A percentile compares a stretch with the other conserved stretches of the same genome.
phyloP scores from a whole-genome alignment of 2,797 vertebrate genomes.

The Cryptoblepharus egeriae region DNA sequence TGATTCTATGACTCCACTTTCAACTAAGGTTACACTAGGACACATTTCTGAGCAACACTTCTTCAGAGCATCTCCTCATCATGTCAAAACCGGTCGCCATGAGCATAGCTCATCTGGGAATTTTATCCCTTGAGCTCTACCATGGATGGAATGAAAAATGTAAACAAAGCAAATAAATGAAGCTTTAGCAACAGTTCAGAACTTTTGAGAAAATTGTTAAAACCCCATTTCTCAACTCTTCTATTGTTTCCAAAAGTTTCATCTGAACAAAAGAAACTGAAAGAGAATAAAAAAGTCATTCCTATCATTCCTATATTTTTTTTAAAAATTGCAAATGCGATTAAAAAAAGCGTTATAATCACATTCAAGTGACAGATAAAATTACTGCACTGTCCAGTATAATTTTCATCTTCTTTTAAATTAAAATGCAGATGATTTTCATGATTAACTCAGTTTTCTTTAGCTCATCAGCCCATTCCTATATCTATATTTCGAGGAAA shows the following conservation, averaged over 20 bases:
- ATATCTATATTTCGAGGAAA: constrained; percentile 28
- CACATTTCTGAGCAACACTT: too few species aligned
- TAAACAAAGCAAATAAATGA: background rate
- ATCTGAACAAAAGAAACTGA: background rate
- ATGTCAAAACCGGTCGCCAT: too few species aligned
- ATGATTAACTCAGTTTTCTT: constrained; percentile 32
- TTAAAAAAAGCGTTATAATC: constrained; percentile 1
- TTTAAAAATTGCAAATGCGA: constrained; percentile 6
- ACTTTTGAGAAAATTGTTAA: background rate
- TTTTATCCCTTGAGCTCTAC: background rate
- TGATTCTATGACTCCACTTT: too few species aligned
- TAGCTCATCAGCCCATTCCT: constrained; percentile 23
- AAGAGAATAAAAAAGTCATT: background rate
- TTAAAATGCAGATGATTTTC: constrained; percentile 42
- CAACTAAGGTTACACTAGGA: too few species aligned
- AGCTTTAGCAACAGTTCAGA: background rate
- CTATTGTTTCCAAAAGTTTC: background rate
- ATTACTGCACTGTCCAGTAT: constrained; percentile 14
- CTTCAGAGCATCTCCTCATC: too few species aligned
- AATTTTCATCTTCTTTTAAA: constrained; percentile 32
- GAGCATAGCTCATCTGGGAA: too few species aligned
- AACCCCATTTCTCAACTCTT: background rate
- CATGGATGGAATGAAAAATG: background rate
- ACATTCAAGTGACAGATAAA: constrained; percentile 9
- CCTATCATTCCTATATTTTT: background rate